These are phyloP conservation scores for Megatriorchis doriae DNA, from an alignment of 2,113 vertebrate species.

Conservation along the genomic window DNA sequence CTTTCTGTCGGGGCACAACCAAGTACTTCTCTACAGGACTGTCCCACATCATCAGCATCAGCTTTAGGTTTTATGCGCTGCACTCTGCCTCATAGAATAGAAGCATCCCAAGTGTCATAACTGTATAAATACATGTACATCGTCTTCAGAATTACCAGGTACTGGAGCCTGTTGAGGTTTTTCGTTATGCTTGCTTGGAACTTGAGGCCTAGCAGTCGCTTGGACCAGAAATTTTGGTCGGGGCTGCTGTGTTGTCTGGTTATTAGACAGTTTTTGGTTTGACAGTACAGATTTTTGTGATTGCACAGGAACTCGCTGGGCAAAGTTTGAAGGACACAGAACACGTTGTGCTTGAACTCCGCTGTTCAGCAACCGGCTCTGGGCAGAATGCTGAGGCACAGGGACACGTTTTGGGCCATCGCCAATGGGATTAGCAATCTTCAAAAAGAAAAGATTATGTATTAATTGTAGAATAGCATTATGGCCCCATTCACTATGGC, in stretches of 20 bases:
- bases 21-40: background rate
- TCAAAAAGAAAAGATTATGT: fast-evolving
- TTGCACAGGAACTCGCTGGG: slow-evolving; percentile 75
- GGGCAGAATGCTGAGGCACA: slow-evolving; percentile 59
- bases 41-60: background rate
- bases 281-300: slow-evolving; percentile 11
- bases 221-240: background rate
- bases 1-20: background rate
- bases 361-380: background rate
- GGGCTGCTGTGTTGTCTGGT: background rate
- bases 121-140: fast-evolving
- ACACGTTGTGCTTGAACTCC: slow-evolving; percentile 71
- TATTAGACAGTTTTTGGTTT: slow-evolving; percentile 38
- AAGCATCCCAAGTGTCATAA: background rate
- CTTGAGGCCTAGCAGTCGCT: background rate
- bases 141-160: slow-evolving; percentile 43
- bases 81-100: background rate
- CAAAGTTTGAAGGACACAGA: slow-evolving; percentile 76
- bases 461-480: background rate
- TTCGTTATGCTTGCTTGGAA: slow-evolving; percentile 6
- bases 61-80: background rate
- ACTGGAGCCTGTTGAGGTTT: slow-evolving; percentile 19
- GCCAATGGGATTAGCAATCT: slow-evolving; percentile 46
- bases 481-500: fast-evolving
- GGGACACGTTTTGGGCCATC: slow-evolving; percentile 81